Evolutionary conservation across 2,888 invertebrate genomes (phyloP).

Genomic region (Drosophila mimica): DNA sequence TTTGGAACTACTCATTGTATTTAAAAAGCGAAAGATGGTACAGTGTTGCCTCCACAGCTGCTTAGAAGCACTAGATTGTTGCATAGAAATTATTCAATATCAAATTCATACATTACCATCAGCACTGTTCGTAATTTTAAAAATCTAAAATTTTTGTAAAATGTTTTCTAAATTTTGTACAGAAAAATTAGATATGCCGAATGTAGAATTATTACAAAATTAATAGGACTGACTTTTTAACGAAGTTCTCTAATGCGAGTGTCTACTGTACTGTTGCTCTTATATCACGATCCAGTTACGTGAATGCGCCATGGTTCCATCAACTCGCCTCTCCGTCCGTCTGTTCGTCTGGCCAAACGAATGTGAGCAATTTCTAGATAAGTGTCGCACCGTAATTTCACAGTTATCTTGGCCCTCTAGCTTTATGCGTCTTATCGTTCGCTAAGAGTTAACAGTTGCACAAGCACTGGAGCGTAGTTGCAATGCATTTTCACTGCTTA

Average conservation of each 20-base stretch:
- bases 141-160: not conserved
- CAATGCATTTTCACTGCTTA: constrained; percentile 18
- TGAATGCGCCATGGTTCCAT: not conserved
- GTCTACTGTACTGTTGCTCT: not conserved
- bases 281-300: constrained; percentile 23
- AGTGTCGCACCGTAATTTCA: constrained; percentile 30
- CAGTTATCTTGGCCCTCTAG: constrained; percentile 37
- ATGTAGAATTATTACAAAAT: not conserved
- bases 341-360: constrained; percentile 28
- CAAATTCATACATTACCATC: not conserved
- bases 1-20: not conserved
- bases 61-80: not conserved
- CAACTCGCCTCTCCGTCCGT: constrained; percentile 1
- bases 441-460: constrained; percentile 42
- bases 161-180: not conserved
- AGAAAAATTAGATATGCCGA: not conserved
- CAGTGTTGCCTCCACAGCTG: not conserved
- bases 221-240: not conserved
- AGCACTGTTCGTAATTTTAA: not conserved
- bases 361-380: constrained; percentile 49
- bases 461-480: constrained; percentile 16
- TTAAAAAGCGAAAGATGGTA: not conserved
- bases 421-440: constrained; percentile 47
- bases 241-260: not conserved
- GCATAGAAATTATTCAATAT: too few relatives aligned